Conservation (phyloP, 2,888 invertebrate genomes). For the Drosophila tripunctata region DNA sequence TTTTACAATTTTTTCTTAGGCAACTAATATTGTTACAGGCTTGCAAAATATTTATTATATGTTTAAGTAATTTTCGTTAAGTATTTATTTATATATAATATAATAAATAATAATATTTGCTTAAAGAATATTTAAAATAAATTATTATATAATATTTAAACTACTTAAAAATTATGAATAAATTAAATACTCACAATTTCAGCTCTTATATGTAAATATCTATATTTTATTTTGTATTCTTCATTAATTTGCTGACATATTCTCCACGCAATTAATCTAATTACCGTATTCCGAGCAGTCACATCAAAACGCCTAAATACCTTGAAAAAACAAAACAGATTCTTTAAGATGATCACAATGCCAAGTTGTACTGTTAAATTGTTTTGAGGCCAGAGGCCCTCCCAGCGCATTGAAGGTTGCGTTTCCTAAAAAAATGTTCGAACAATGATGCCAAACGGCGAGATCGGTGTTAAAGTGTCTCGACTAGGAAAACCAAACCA, state of each 20-base stretch:
- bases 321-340: slow-evolving; percentile 21
- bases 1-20: too few relatives aligned
- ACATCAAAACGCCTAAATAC: slow-evolving; percentile 52
- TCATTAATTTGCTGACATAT: background rate
- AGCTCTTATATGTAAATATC: background rate
- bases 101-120: too few relatives aligned
- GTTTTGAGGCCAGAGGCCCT: slow-evolving; percentile 31
- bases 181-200: too few relatives aligned
- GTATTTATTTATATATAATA: too few relatives aligned
- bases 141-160: too few relatives aligned
- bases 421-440: slow-evolving; percentile 6
- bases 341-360: slow-evolving; percentile 41
- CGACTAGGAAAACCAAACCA: slow-evolving; percentile 74
- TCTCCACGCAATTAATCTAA: slow-evolving; percentile 5
- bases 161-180: too few relatives aligned
- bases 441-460: slow-evolving; percentile 25
- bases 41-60: too few relatives aligned
- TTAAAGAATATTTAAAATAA: too few relatives aligned
- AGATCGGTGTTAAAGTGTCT: slow-evolving; percentile 45
- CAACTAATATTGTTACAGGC: too few relatives aligned
- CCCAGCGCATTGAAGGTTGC: slow-evolving; percentile 49
- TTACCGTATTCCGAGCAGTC: slow-evolving; percentile 30
- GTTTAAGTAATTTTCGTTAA: too few relatives aligned
- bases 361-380: slow-evolving; percentile 47
- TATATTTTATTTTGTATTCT: background rate